Percentiles rank a stretch among this genome's conserved stretches.
Evolutionary conservation across 2,888 invertebrate genomes (phyloP).

Genomic region (Melanotus villosus): DNA sequence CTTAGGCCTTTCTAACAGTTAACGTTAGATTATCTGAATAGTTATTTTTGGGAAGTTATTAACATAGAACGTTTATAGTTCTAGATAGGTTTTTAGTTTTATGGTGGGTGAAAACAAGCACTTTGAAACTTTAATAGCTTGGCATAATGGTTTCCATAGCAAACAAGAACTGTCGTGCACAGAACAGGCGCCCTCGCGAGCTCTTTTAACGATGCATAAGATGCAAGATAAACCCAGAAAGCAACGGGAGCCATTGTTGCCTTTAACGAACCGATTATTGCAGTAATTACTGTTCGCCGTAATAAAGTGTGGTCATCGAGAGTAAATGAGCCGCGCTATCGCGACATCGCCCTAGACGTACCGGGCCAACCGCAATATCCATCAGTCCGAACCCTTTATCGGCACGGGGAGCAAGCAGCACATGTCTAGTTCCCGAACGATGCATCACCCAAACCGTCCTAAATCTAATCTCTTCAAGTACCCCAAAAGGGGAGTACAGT

Average conservation of each 20-base stretch:
- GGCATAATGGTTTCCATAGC: slow-evolving; percentile 32
- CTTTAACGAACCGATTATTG: slow-evolving; percentile 63
- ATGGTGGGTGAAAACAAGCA: slow-evolving; percentile 24
- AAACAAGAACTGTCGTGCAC: slow-evolving; percentile 29
- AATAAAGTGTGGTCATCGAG: slow-evolving; percentile 66
- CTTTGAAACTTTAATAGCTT: slow-evolving; percentile 34
- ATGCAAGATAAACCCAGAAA: slow-evolving; percentile 40
- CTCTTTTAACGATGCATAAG: slow-evolving; percentile 43
- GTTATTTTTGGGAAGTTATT: not conserved
- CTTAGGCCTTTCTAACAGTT: too few relatives aligned
- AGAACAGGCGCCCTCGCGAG: slow-evolving; percentile 32
- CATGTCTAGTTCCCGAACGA: slow-evolving; percentile 42
- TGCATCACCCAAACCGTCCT: slow-evolving; percentile 39
- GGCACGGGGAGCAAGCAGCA: slow-evolving; percentile 22
- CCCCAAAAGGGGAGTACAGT: slow-evolving; percentile 26
- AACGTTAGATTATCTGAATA: not conserved
- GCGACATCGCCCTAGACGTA: slow-evolving; percentile 59
- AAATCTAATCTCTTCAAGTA: slow-evolving; percentile 48
- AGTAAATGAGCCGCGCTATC: slow-evolving; percentile 65
- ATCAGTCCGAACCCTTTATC: slow-evolving; percentile 47
- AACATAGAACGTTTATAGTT: slow-evolving; percentile 11
- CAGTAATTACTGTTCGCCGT: slow-evolving; percentile 65
- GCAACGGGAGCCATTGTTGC: slow-evolving; percentile 51
- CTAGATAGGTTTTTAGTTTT: slow-evolving; percentile 28
- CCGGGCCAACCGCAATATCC: slow-evolving; percentile 45